Evolutionary conservation across 2,797 vertebrate genomes (phyloP).

Genomic region (Acanthurus lineatus): DNA sequence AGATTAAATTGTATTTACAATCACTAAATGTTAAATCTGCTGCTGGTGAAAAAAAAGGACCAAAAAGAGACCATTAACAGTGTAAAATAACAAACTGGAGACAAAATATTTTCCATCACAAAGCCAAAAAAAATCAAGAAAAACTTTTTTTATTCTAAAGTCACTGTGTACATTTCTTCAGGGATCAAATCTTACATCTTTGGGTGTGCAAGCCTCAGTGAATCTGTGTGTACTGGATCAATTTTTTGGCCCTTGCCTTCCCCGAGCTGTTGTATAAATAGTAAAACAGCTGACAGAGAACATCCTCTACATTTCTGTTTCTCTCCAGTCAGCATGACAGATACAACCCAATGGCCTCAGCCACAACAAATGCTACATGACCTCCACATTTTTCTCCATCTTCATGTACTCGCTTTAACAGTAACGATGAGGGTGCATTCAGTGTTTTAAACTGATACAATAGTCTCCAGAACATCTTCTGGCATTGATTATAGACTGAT

Average conservation of each 20-base stretch:
- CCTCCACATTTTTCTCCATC: conserved; percentile 35
- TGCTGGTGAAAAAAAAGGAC: not conserved
- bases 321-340: conserved; percentile 61
- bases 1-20: conserved; percentile 26
- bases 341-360: conserved; percentile 42
- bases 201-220: conserved; percentile 20
- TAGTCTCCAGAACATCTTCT: conserved; percentile 36
- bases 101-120: not conserved
- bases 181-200: conserved; percentile 32
- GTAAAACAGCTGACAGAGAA: conserved; percentile 77
- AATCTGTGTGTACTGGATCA: conserved; percentile 67
- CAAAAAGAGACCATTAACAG: not conserved
- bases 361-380: conserved; percentile 34
- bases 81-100: not conserved
- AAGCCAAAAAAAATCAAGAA: not conserved
- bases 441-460: conserved; percentile 35
- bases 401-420: conserved; percentile 5
- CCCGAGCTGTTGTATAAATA: conserved; percentile 79
- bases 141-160: not conserved
- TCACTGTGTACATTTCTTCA: not conserved
- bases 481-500: conserved; percentile 62
- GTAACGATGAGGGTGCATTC: conserved; percentile 17
- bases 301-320: conserved; percentile 71
- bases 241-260: conserved; percentile 74
- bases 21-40: conserved; percentile 13